phyloP scores from a whole-genome alignment of 2,888 invertebrate genomes.

The Lasioglossum leucozonium region DNA sequence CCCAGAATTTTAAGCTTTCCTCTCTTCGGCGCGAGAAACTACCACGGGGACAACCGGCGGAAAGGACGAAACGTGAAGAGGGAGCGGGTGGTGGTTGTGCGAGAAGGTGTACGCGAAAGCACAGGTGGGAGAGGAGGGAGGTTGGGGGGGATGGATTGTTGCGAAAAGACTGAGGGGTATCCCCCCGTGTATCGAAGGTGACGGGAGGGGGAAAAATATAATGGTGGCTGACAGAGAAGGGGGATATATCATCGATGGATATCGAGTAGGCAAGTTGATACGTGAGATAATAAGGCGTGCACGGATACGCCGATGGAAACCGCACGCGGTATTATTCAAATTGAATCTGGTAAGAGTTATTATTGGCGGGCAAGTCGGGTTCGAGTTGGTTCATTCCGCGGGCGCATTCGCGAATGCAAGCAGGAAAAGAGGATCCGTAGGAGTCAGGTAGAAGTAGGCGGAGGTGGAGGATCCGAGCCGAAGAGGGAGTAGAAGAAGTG shows the following conservation, averaged over 20 bases:
- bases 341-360: constrained; percentile 84
- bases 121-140: constrained; percentile 5
- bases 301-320: constrained; percentile 81
- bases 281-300: constrained; percentile 84
- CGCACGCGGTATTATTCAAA: constrained; percentile 84
- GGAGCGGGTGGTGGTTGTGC: background rate
- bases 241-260: constrained; percentile 78
- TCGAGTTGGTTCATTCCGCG: constrained; percentile 76
- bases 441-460: constrained; percentile 44
- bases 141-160: constrained; percentile 17
- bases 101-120: background rate
- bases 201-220: constrained; percentile 71
- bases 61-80: constrained; percentile 19
- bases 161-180: constrained; percentile 50
- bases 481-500: constrained; percentile 8
- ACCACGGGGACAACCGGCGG: constrained; percentile 27
- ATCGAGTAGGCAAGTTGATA: constrained; percentile 82
- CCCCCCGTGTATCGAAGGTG: constrained; percentile 4
- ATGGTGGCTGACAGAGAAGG: constrained; percentile 66
- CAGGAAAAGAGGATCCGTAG: constrained; percentile 64
- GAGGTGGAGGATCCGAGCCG: background rate
- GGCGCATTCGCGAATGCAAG: constrained; percentile 75
- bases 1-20: constrained; percentile 62
- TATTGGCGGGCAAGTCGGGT: constrained; percentile 78
- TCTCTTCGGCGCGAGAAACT: constrained; percentile 44